Evolutionary conservation across 2,113 vertebrate species (phyloP).

Genomic region (Cromileptes altivelis): DNA sequence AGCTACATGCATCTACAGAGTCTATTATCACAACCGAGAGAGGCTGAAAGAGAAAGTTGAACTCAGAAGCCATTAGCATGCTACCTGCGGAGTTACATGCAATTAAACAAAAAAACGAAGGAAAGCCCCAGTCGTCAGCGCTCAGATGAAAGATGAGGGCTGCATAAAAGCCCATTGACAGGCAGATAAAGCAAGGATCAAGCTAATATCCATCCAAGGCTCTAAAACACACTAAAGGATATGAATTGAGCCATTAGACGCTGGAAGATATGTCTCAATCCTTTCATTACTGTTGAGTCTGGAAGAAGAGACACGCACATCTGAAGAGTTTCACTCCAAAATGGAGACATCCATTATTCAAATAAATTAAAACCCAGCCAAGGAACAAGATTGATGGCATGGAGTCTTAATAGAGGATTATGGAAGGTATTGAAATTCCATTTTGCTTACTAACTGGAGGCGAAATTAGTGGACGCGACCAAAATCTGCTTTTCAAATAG

Average conservation of each 20-base stretch:
- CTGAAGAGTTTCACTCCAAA: constrained; percentile 56
- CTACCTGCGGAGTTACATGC: constrained; percentile 58
- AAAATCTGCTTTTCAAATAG: constrained; percentile 27
- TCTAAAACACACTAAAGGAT: constrained; percentile 61
- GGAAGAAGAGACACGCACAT: constrained; percentile 36
- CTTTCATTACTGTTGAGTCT: constrained; percentile 44
- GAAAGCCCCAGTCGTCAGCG: constrained; percentile 28
- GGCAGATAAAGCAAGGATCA: constrained; percentile 62
- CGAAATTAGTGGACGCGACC: constrained; percentile 3
- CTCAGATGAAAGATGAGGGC: constrained; percentile 60
- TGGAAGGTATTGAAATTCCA: constrained; percentile 10
- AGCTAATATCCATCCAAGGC: constrained; percentile 61
- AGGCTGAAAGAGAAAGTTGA: constrained; percentile 29
- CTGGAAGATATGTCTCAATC: constrained; percentile 43
- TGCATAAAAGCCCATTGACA: constrained; percentile 62
- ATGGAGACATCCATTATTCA: constrained; percentile 39
- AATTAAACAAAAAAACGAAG: constrained; percentile 58
- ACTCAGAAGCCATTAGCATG: constrained; percentile 60
- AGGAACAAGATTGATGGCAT: constrained; percentile 33
- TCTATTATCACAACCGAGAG: constrained; percentile 21
- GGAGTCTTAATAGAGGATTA: constrained; percentile 28
- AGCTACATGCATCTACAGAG: constrained; percentile 1
- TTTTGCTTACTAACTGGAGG: constrained; percentile 22
- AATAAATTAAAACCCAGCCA: constrained; percentile 50
- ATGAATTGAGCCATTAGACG: constrained; percentile 65